These are phyloP conservation scores for Petrosia ficiformis DNA, from an alignment of 37 sponge, comb jelly and placozoan species.

Conservation along the genomic window DNA sequence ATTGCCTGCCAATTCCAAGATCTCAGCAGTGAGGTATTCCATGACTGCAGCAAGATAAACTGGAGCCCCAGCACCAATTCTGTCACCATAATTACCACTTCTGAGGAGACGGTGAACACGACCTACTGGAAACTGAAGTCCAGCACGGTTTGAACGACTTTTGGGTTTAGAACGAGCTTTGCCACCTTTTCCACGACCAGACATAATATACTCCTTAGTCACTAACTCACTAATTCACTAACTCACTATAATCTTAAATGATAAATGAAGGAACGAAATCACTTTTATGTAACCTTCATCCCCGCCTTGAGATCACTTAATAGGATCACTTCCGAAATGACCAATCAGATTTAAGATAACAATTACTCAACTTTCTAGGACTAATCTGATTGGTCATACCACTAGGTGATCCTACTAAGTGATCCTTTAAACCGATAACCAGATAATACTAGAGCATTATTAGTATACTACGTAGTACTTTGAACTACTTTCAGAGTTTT, in stretches of 20 bases:
- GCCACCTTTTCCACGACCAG: slow-evolving; percentile 99
- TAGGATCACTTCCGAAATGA: slow-evolving; percentile 30
- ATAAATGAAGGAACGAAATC: background rate
- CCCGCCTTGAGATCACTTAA: background rate
- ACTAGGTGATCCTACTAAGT: no score
- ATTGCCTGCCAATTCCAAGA: slow-evolving; percentile 99
- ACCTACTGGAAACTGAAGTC: slow-evolving; percentile 98
- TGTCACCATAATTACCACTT: slow-evolving; percentile 87
- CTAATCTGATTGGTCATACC: slow-evolving; percentile 28
- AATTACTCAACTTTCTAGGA: no score
- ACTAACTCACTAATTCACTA: no score
- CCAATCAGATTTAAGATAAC: slow-evolving; percentile 50
- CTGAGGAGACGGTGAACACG: slow-evolving; percentile 92
- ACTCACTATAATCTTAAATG: no score
- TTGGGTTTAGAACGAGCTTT: slow-evolving; percentile 92
- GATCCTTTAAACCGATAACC: slow-evolving; percentile 25
- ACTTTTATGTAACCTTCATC: background rate
- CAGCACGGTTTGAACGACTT: slow-evolving; percentile 90
- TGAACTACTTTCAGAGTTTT: background rate
- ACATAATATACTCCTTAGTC: no score
- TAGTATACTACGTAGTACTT: no score
- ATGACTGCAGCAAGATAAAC: slow-evolving; percentile 98
- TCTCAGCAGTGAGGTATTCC: no score
- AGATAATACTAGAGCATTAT: no score
- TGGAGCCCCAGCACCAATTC: slow-evolving; percentile 96